Evolutionary conservation across 1,140 invertebrate species (phyloP).

Genomic region (Listronotus oregonensis): DNA sequence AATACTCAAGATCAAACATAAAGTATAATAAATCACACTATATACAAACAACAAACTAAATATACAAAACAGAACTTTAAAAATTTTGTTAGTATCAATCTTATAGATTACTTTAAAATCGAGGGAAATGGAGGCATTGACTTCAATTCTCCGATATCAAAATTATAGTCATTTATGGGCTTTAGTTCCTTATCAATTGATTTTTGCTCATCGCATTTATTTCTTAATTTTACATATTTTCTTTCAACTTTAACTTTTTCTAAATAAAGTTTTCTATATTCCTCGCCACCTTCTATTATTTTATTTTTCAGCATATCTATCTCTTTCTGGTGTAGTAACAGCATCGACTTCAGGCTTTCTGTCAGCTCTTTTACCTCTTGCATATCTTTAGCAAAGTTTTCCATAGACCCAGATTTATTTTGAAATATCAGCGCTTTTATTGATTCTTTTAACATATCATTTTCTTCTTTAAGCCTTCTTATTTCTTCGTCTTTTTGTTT

Average conservation of each 20-base stretch:
- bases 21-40: no score
- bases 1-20: no score
- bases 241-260: conserved; percentile 37
- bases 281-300: conserved; percentile 29
- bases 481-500: conserved; percentile 38
- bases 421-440: conserved; percentile 31
- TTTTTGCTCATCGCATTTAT: background rate
- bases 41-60: no score
- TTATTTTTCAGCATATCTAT: conserved; percentile 41
- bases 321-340: conserved; percentile 40
- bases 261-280: conserved; percentile 34
- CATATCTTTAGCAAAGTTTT: conserved; percentile 43
- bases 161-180: conserved; percentile 24
- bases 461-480: conserved; percentile 40
- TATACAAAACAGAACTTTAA: no score
- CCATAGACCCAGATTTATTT: background rate
- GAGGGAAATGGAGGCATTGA: conserved; percentile 45
- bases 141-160: conserved; percentile 43
- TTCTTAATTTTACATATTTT: conserved; percentile 33
- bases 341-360: conserved; percentile 15
- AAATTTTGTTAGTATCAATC: no score
- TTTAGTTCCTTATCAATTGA: conserved; percentile 10
- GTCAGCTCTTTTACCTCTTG: conserved; percentile 35
- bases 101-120: background rate
- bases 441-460: conserved; percentile 34